Base-by-base conservation (phyloP, 1,140 invertebrate genomes). In the Micrasema minimum region DNA sequence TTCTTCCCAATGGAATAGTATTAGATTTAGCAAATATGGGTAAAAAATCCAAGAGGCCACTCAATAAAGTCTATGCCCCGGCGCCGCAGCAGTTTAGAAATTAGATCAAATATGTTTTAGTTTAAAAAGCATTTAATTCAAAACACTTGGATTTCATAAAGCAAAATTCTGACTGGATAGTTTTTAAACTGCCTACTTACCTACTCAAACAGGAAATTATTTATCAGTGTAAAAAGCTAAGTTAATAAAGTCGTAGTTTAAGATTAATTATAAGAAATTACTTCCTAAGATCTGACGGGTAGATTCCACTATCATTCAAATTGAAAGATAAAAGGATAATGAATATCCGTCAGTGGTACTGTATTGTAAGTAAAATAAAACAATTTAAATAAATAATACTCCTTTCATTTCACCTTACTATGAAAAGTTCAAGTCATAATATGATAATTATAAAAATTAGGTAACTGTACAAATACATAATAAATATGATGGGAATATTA, bases 11-110 rank as follows among this genome's bases (percentile, higher is more conserved):
- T 78, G 90, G 90, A 45, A 86, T 90, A 62, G 87, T 88, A 35
- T 88, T 92, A 75, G 89, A 90, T 80, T 84, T 92, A 78, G 83
- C 86, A 61, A 85, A 83, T 55, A 88, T 91, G 86, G 90, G 89
- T 66, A 88, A 88, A 75, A 89, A 90, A 76, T 87, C 88, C 14
- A 88, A 89, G 72, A 87, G 89, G 79, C 90, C 90, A 75, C 82
- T 80, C 66, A 79, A 81, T 78, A 80, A 82, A 77, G 18, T 7
- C 6, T 41, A 59, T 7, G 26, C 26, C 3, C 26, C 26, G 7
- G 26, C 26, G 26, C 26, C 26, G 7, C 26, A 31, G 26, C 26
- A 31, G 7, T 31, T 31, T 31, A 31, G 26, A 31, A 31, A 31
- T 31, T 59, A 20, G 38, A 20, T 38, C 9, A 59, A 22, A 18